Percentiles rank a stretch among this genome's conserved stretches.
phyloP scores from a whole-genome alignment of 1,140 invertebrate species.

The Zaprionus taronus region DNA sequence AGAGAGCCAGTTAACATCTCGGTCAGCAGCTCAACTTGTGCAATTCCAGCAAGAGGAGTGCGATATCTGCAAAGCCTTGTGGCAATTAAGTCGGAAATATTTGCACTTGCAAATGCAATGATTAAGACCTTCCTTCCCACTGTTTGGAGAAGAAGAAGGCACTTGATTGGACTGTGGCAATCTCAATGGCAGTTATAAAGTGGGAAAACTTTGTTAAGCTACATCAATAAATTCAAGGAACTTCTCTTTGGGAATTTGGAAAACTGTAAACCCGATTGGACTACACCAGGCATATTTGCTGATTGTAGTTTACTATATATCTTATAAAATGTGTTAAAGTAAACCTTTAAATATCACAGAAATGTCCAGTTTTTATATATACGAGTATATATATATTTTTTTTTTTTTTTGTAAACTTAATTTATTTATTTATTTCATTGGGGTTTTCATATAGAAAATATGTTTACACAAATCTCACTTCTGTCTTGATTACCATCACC shows the following conservation, averaged over 20 bases:
- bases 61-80: conserved; percentile 20
- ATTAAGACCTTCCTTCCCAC: not conserved
- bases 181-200: not conserved
- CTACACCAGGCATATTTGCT: not conserved
- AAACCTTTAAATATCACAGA: no score
- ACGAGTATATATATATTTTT: no score
- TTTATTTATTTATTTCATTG: no score
- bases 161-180: not conserved
- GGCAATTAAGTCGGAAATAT: conserved; percentile 36
- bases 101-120: conserved; percentile 3
- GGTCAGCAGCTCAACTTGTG: conserved; percentile 6
- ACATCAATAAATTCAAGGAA: not conserved
- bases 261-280: no score
- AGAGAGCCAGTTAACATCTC: conserved; percentile 18
- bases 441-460: not conserved
- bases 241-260: not conserved
- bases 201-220: not conserved
- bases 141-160: not conserved
- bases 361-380: not conserved
- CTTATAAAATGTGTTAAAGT: no score
- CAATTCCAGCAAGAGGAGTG: conserved; percentile 21
- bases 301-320: no score
- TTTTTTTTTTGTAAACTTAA: no score
- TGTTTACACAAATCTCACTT: not conserved
- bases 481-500: not conserved